Evolutionary conservation across 2,797 vertebrate genomes (phyloP), one percentile per base, ranked within the genome.

Genomic region (Urophycis tenuis): DNA sequence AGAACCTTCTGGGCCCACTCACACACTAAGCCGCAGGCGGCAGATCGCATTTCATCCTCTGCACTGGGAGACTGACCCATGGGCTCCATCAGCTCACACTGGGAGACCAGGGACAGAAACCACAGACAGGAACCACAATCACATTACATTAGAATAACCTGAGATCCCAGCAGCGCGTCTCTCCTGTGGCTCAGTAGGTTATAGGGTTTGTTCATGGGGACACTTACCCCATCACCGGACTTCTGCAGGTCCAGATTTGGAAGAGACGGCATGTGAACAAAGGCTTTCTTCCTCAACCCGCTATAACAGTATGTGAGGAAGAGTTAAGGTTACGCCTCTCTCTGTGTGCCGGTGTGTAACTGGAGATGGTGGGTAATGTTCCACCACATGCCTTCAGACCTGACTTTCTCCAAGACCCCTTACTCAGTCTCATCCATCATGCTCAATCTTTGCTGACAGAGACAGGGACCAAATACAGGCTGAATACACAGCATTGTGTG

Each of bases 1-100:
- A 99, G 91, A 85, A 99, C 97, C 90, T 99, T 99, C 91, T 99
- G 98, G 77, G 98, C 98, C 98, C 98, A 99, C 86, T 99, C 97
- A 77, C 98, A 99, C 75, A 99, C 98, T 72, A 99, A 93, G 60
- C 96, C 95, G 75, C 98, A 99, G 82, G 98, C 97, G 0, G 98
- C 96, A 29, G 96, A 95, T 60, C 98, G 93, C 80, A 99, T 97
- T 88, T 98, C 96, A 74, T 99, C 97, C 83, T 98, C 97, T 1
- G 95, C 95, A 73, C 92, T 98, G 31, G 96, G 96, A 74, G 96
- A 95, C 90, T 96, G 96, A 77, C 95, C 95, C 0, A 94, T 88
- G 0, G 95, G 81, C 92, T 99, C 97, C 89, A 95, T 90, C 84
- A 96, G 93, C 86, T 99, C 98, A 93, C 97, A 93, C 98, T 99